Evolutionary conservation across 2,113 vertebrate species (phyloP).

Genomic region (Cnemophilus loriae): DNA sequence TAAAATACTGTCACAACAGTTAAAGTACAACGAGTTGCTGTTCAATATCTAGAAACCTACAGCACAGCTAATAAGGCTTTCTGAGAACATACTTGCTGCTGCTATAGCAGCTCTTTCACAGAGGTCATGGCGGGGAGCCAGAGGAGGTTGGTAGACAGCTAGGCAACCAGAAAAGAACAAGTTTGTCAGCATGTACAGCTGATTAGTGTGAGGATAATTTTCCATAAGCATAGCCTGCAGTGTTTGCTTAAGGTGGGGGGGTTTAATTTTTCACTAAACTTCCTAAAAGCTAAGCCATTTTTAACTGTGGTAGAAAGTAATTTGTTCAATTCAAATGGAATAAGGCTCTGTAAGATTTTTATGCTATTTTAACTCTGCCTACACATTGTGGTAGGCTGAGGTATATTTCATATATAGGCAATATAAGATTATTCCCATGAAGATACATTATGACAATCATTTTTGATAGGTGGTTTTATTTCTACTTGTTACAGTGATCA

Average conservation of each 20-base stretch:
- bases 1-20: not conserved
- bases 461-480: not conserved
- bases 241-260: conserved; percentile 31
- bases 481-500: not conserved
- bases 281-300: conserved; percentile 6
- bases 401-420: not conserved
- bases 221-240: conserved; percentile 16
- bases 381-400: not conserved
- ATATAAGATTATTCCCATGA: not conserved
- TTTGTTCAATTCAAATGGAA: not conserved
- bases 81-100: not conserved
- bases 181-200: conserved; percentile 68
- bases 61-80: not conserved
- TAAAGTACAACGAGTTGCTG: not conserved
- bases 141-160: conserved; percentile 43
- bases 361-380: not conserved
- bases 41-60: not conserved
- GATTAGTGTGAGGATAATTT: conserved; percentile 65
- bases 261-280: conserved; percentile 33
- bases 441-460: not conserved
- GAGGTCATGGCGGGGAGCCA: conserved; percentile 47
- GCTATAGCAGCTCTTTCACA: conserved; percentile 28
- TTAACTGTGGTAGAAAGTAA: not conserved
- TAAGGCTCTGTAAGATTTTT: not conserved
- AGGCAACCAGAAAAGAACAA: conserved; percentile 69